phyloP scores from a whole-genome alignment of 2,888 invertebrate genomes.

The Dicyrtoma fusca region DNA sequence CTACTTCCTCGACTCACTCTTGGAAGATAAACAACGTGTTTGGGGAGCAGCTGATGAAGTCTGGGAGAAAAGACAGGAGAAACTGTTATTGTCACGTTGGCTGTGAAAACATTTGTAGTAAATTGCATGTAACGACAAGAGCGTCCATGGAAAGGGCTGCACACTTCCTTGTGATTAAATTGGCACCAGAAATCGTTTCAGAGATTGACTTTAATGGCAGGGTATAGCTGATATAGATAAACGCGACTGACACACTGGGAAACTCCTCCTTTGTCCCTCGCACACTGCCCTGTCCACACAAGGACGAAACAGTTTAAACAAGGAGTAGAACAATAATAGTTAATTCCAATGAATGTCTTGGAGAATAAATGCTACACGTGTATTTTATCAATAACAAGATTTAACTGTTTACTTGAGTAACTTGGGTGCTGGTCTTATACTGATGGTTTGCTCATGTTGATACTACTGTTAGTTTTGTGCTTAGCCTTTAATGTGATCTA shows the following conservation, averaged over 20 bases:
- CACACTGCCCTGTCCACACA: background rate
- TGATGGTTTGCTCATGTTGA: background rate
- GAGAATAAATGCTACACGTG: background rate
- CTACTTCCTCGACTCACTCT: background rate
- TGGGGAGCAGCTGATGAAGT: background rate
- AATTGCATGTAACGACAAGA: conserved; percentile 2
- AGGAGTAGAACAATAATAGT: conserved; percentile 2
- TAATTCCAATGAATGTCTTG: conserved; percentile 3
- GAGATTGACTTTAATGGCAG: conserved; percentile 13
- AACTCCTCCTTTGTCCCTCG: background rate
- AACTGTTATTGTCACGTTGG: conserved; percentile 18
- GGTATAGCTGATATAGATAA: conserved; percentile 1
- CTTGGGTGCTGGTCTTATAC: background rate
- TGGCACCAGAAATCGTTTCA: conserved; percentile 15
- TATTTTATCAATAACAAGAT: background rate
- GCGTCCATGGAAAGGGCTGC: background rate
- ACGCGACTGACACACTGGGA: background rate
- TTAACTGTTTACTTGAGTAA: background rate
- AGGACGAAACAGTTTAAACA: background rate
- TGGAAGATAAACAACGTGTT: background rate
- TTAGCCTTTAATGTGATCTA: no score
- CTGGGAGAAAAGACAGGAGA: conserved; percentile 11
- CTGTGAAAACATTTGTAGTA: conserved; percentile 24
- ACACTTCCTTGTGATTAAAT: conserved; percentile 19
- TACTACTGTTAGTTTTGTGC: no score